Conservation (phyloP, 2,797 vertebrate species). For the Alca torda region DNA sequence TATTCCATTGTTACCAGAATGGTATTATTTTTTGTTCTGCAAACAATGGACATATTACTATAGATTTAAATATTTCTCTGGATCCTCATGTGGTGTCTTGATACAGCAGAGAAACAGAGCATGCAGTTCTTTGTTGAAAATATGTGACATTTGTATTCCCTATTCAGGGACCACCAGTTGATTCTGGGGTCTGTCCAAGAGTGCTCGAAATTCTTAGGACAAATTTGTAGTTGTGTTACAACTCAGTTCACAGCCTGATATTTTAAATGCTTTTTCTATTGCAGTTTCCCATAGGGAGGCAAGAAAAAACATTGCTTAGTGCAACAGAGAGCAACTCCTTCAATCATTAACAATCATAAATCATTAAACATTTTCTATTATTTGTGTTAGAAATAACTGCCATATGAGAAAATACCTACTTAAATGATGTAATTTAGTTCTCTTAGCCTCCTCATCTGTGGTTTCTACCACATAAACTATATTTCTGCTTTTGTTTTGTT, state of each 20-base stretch:
- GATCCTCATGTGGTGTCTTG: background rate
- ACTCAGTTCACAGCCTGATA: background rate
- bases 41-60: background rate
- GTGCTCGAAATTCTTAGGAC: background rate
- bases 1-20: background rate
- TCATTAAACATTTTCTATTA: background rate
- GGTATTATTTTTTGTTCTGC: background rate
- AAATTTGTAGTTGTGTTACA: background rate
- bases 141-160: background rate
- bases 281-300: background rate
- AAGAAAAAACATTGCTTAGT: background rate
- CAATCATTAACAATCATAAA: background rate
- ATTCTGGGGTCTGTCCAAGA: background rate
- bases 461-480: background rate
- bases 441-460: background rate
- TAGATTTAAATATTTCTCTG: background rate
- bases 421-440: background rate
- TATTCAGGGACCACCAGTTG: background rate
- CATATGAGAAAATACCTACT: background rate
- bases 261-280: background rate
- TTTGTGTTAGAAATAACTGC: conserved; percentile 6
- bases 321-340: background rate
- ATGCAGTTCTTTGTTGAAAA: background rate
- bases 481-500: background rate
- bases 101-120: background rate